These are phyloP conservation scores for Cardiocondyla obscurior DNA, from an alignment of 1,140 invertebrate species.

Conservation along the genomic window DNA sequence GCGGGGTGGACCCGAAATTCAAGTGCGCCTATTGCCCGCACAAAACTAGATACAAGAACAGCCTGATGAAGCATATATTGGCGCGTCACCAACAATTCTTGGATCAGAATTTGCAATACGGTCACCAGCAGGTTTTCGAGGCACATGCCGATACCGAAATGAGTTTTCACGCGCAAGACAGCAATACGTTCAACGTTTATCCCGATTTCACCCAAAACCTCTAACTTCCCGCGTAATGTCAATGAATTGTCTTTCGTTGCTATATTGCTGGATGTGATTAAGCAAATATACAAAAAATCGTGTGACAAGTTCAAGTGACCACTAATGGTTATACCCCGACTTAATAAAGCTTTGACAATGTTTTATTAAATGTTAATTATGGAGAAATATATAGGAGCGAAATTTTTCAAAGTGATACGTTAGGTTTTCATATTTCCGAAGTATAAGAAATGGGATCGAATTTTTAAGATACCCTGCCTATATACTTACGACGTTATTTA, in stretches of 20 bases:
- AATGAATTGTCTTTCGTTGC: neutral
- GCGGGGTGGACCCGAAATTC: constrained; percentile 85
- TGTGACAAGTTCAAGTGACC: neutral
- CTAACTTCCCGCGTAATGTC: constrained; percentile 2
- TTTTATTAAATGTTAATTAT: no score
- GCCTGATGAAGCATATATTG: constrained; percentile 79
- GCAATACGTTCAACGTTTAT: constrained; percentile 51
- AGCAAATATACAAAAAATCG: neutral
- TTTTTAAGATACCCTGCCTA: no score
- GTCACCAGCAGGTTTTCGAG: constrained; percentile 58
- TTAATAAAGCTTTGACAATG: no score
- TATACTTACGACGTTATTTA: no score
- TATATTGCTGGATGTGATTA: neutral
- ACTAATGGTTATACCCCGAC: no score
- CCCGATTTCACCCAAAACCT: constrained; percentile 61
- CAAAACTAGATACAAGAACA: constrained; percentile 85
- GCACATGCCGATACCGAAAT: constrained; percentile 33
- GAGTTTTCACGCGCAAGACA: constrained; percentile 38
- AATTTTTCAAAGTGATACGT: no score
- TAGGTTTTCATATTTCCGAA: no score
- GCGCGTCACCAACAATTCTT: constrained; percentile 75
- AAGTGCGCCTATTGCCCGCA: constrained; percentile 85
- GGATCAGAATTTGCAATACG: constrained; percentile 67
- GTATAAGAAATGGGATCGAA: no score
- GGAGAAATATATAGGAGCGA: no score